Evolutionary conservation across 2,797 vertebrate species (phyloP).

Genomic region (Notolabrus celidotus): DNA sequence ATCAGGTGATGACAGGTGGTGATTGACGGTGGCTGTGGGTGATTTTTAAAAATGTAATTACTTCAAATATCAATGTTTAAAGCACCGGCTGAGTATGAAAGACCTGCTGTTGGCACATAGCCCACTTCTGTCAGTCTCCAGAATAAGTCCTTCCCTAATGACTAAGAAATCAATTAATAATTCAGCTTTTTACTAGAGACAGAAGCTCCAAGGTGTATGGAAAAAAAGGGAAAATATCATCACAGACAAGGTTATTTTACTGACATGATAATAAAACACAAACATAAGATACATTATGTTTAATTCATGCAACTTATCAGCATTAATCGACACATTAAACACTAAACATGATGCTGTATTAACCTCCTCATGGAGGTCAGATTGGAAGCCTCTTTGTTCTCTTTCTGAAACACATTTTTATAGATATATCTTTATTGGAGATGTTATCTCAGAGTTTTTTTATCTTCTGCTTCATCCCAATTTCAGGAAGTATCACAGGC

Average conservation of each 20-base stretch:
- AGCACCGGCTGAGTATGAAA: constrained; percentile 4
- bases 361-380: too few relatives aligned
- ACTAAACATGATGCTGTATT: too few relatives aligned
- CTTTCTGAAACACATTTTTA: too few relatives aligned
- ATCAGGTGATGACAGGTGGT: not conserved
- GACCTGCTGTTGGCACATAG: constrained; percentile 2
- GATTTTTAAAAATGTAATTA: constrained; percentile 7
- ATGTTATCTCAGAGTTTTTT: too few relatives aligned
- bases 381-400: too few relatives aligned
- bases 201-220: constrained; percentile 11
- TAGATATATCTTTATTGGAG: too few relatives aligned
- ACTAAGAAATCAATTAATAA: constrained; percentile 19
- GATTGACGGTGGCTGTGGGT: not conserved
- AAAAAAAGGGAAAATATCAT: not conserved
- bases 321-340: too few relatives aligned
- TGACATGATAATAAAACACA: not conserved
- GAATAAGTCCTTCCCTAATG: constrained; percentile 18
- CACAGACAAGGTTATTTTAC: not conserved
- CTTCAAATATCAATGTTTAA: constrained; percentile 7
- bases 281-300: not conserved
- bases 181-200: not conserved
- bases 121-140: constrained; percentile 9
- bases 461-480: too few relatives aligned
- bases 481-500: too few relatives aligned
- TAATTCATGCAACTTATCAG: too few relatives aligned